Base-by-base conservation (phyloP, 2,113 vertebrate genomes). In the Chaetops frenatus region DNA sequence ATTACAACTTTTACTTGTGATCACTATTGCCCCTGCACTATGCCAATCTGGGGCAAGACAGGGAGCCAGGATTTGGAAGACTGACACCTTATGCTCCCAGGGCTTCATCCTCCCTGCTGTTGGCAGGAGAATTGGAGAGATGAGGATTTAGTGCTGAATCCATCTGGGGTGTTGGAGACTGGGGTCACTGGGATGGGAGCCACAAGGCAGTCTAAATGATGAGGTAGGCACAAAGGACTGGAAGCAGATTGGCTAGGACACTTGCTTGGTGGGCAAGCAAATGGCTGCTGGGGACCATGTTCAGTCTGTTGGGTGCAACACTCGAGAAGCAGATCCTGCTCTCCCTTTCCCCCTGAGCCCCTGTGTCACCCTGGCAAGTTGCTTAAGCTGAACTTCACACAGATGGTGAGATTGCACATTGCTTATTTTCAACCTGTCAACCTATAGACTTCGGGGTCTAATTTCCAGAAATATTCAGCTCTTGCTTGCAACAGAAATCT, bases 361-460 rank as follows among this genome's bases (percentile, higher is more conserved):
- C 28, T 45, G 12, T 2, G 2, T 48, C 4, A 1, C 13, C 29
- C 42, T 74, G 57, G 57, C n/a, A 85, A 74, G 35, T 24, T 1
- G 2, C 40, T 80, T 50, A 87, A 90, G 36, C 31, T 8, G 7
- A 72, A 36, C 18, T 69, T 88, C 50, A 53, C 66, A 53, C 71
- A 57, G 53, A 48, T 80, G 33, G 79, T 33, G 71, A 92, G 54
- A 50, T 17, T 61, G 58, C 35, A 51, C 1, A 0, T 21, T 70
- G 71, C 33, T 86, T 72, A 38, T 77, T 92, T 94, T 83, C 71
- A 70, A 33, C 58, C 56, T 90, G 88, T 48, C 62, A 73, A 81
- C 28, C 58, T 70, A 11, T 3, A 54, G 54, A 47, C 38, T 65
- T 64, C 44, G 62, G 70, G 67, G 50, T 72, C 35, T 81, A 44